Percentiles rank a stretch among this genome's conserved stretches.
Evolutionary conservation across 2,797 vertebrate species (phyloP).

Genomic region (Lepus oiostolus): DNA sequence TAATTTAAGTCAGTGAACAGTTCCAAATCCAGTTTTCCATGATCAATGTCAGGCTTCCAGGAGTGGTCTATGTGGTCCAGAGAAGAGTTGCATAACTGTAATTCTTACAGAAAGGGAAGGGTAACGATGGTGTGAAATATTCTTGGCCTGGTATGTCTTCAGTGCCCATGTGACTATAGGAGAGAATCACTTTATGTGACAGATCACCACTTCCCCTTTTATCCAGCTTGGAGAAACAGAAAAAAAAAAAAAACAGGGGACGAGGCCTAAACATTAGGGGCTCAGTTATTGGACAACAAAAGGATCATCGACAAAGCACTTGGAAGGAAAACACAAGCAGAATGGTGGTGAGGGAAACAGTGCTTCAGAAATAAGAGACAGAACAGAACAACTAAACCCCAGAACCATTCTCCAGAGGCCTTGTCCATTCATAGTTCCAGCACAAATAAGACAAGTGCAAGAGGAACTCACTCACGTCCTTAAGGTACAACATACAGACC

Average conservation of each 20-base stretch:
- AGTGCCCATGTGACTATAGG: background rate
- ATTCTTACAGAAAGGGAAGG: constrained; percentile 10
- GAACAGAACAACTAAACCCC: background rate
- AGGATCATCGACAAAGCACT: background rate
- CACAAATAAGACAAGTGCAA: background rate
- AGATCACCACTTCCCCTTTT: background rate
- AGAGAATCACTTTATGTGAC: background rate
- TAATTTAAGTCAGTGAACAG: constrained; percentile 67
- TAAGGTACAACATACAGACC: background rate
- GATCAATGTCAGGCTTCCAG: background rate
- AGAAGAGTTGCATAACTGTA: background rate
- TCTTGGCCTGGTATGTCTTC: background rate
- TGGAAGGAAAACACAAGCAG: constrained; percentile 9
- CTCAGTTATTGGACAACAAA: background rate
- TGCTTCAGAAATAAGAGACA: background rate
- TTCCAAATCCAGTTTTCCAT: constrained; percentile 32
- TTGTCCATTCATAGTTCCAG: background rate
- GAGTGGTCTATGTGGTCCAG: constrained; percentile 17
- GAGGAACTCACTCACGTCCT: background rate
- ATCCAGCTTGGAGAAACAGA: background rate
- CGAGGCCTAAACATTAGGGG: background rate
- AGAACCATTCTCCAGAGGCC: background rate
- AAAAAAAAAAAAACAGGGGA: background rate
- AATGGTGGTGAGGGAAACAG: background rate
- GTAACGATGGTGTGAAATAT: background rate